These are phyloP conservation scores for Teleogryllus occipitalis DNA, from an alignment of 1,140 invertebrate species.

Conservation along the genomic window DNA sequence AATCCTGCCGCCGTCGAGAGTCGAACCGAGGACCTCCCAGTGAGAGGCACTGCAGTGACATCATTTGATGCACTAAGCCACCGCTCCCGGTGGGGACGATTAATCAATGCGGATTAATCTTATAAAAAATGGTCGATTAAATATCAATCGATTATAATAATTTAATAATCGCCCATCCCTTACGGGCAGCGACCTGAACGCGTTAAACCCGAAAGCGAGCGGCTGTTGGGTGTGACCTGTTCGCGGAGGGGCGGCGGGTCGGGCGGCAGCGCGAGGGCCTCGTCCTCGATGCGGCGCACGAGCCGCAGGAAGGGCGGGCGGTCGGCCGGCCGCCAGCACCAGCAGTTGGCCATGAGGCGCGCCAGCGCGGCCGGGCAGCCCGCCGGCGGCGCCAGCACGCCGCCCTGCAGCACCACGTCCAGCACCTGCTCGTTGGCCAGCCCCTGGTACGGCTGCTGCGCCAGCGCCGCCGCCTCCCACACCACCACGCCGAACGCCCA, in stretches of 20 bases:
- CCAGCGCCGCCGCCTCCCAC: slow-evolving; percentile 96
- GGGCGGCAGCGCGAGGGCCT: background rate
- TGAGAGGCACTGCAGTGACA: too few relatives aligned
- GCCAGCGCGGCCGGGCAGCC: slow-evolving; percentile 87
- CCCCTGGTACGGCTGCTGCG: slow-evolving; percentile 86
- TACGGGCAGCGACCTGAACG: too few relatives aligned
- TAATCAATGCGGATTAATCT: too few relatives aligned
- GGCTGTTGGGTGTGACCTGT: too few relatives aligned
- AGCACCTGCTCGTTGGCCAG: slow-evolving; percentile 65
- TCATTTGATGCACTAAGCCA: too few relatives aligned
- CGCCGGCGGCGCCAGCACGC: slow-evolving; percentile 84
- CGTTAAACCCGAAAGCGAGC: too few relatives aligned
- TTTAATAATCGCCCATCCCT: too few relatives aligned
- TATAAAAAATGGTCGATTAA: too few relatives aligned
- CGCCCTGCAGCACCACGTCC: slow-evolving; percentile 80
- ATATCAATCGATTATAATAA: too few relatives aligned
- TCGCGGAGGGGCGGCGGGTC: background rate
- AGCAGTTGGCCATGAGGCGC: slow-evolving; percentile 80
- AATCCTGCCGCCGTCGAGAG: too few relatives aligned
- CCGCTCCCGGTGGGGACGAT: too few relatives aligned
- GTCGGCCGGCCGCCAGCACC: slow-evolving; percentile 64
- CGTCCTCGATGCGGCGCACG: background rate
- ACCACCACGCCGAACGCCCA: slow-evolving; percentile 97
- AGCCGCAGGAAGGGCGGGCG: slow-evolving; percentile 70
- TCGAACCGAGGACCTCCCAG: too few relatives aligned